Conservation (phyloP, 35 echinoderm and acorn worm genomes). For the Stichopus chloronotus region DNA sequence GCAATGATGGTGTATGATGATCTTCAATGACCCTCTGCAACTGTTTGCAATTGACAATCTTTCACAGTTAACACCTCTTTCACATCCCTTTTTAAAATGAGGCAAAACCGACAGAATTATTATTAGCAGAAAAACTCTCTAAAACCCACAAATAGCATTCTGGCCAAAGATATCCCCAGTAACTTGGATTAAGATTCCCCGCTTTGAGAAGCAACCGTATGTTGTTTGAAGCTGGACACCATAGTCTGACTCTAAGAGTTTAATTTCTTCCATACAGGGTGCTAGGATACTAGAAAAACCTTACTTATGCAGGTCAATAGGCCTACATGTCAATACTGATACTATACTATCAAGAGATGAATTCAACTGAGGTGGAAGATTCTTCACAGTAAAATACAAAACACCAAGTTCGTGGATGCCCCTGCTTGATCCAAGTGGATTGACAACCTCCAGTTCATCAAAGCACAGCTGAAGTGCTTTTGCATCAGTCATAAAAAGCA, state of each 20-base stretch:
- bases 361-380: no score
- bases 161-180: constrained; percentile 35
- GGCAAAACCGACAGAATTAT: constrained; percentile 16
- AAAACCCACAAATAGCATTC: constrained; percentile 45
- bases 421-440: constrained; percentile 57
- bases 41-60: not conserved
- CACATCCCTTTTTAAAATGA: not conserved
- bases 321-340: no score
- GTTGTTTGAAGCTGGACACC: not conserved
- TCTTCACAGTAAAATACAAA: no score
- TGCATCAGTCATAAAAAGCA: constrained; percentile 6
- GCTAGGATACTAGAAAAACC: constrained; percentile 33
- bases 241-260: not conserved
- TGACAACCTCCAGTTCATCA: constrained; percentile 42
- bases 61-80: not conserved
- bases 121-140: constrained; percentile 42
- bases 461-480: constrained; percentile 45
- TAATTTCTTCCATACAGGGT: constrained; percentile 31
- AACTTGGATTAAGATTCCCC: constrained; percentile 32
- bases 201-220: not conserved
- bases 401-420: constrained; percentile 40
- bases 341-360: no score
- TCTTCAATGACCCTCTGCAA: not conserved
- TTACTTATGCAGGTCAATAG: no score
- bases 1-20: not conserved